These are phyloP conservation scores for Drosophila eohydei DNA, from an alignment of 2,888 invertebrate genomes.

Conservation along the genomic window DNA sequence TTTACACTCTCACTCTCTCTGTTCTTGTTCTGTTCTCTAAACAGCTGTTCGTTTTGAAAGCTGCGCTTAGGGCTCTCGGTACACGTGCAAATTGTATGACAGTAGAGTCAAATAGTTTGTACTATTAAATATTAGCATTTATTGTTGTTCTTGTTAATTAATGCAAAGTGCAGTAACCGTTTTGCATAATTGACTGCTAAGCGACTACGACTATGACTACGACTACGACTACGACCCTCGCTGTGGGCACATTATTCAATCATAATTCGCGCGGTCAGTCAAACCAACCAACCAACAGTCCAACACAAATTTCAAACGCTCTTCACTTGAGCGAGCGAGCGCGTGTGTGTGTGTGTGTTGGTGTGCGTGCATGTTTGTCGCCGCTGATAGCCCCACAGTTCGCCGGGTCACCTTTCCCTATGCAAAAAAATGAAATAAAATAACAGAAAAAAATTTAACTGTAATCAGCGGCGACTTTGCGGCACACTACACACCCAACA, in stretches of 20 bases:
- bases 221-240: constrained; percentile 53
- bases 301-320: constrained; percentile 62
- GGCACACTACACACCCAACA: constrained; percentile 63
- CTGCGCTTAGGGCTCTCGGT: constrained; percentile 42
- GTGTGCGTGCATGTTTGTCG: constrained; percentile 72
- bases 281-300: constrained; percentile 25
- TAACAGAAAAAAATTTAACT: constrained; percentile 43
- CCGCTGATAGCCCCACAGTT: constrained; percentile 75
- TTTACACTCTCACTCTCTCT: constrained; percentile 8
- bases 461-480: constrained; percentile 69
- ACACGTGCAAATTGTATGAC: constrained; percentile 58
- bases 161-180: constrained; percentile 81
- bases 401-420: constrained; percentile 79
- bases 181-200: constrained; percentile 75
- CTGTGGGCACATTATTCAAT: constrained; percentile 75
- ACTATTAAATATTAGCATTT: constrained; percentile 17
- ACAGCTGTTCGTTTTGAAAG: constrained; percentile 53
- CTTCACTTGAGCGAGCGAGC: constrained; percentile 25
- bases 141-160: constrained; percentile 63
- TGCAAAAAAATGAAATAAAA: constrained; percentile 61
- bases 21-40: constrained; percentile 14
- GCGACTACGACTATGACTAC: constrained; percentile 44
- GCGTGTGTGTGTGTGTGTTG: constrained; percentile 19
- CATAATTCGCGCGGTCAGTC: constrained; percentile 76
- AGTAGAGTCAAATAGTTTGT: constrained; percentile 26